Evolutionary conservation across 2,888 invertebrate species (phyloP).

Genomic region (Drosophila recens): DNA sequence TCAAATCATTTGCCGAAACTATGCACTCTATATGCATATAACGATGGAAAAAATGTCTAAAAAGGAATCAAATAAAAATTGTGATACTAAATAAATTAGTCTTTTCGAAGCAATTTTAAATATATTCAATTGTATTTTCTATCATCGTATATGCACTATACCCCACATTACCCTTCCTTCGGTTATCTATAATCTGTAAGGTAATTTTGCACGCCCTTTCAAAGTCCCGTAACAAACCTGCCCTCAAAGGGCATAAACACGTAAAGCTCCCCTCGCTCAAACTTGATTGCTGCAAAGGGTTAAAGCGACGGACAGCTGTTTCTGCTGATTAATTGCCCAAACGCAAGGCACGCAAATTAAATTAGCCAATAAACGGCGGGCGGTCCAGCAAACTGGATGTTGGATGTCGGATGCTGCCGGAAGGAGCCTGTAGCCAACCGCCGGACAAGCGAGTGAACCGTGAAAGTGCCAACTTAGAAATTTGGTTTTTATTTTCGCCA

Average conservation of each 20-base stretch:
- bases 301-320: conserved; percentile 79
- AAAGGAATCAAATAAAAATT: too few species aligned
- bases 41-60: too few species aligned
- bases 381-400: conserved; percentile 31
- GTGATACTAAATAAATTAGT: too few species aligned
- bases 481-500: conserved; percentile 67
- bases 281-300: conserved; percentile 52
- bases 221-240: background rate
- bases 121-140: too few species aligned
- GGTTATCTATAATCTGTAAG: conserved; percentile 28
- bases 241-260: conserved; percentile 33
- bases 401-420: conserved; percentile 10
- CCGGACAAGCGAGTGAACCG: conserved; percentile 53
- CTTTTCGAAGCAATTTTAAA: too few species aligned
- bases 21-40: background rate
- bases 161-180: background rate
- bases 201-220: conserved; percentile 6
- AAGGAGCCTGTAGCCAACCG: conserved; percentile 15
- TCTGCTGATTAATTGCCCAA: conserved; percentile 80
- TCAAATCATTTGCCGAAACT: conserved; percentile 14
- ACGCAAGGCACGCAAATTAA: conserved; percentile 81
- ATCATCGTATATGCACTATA: background rate
- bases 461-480: conserved; percentile 79
- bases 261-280: conserved; percentile 10
- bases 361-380: conserved; percentile 81